Base-by-base conservation (phyloP, 2,797 vertebrate species). In the Pagetopsis macropterus region DNA sequence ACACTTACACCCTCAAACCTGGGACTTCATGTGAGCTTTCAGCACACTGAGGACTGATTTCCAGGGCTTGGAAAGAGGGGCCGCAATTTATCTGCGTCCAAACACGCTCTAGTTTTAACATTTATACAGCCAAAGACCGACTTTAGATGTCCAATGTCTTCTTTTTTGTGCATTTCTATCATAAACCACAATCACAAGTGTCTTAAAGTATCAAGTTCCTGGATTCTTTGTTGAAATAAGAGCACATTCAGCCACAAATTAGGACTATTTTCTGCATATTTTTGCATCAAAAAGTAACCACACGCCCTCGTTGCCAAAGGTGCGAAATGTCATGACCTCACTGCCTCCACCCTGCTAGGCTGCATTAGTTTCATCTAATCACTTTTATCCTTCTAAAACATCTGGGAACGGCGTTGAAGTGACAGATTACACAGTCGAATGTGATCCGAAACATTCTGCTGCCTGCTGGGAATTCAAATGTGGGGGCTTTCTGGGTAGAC, bases 1-100 rank as follows among this genome's bases (percentile, higher is more conserved):
- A 94, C 92, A 93, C 90, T 88, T 91, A 89, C 87, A 91, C 90
- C 89, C 90, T 91, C 84, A 90, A 89, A 93, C 92, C 87, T 90
- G 82, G 87, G 89, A 86, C 75, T 86, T 79, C 64, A 80, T 81
- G 58, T 76, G 87, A 90, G 89, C 84, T 87, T 89, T 91, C 81
- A 83, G 69, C 82, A 81, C 88, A 81, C 76, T 62, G 48, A 86
- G 73, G 74, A 77, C 73, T 67, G 84, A 82, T 87, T 88, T 91
- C 83, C 82, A 70, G 50, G 45, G 55, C 70, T 83, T 43, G 70
- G 54, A 74, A 61, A 66, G 46, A 60, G 45, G 73, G 55, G 15
- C 45, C 65, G 23, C 52, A 46, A 15, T 59, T 57, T 41, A 49
- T 70, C 49, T 50, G 21, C 41, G 19, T 71, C 71, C 21, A 64